These are phyloP conservation scores for Capricornis sumatraensis DNA, from an alignment of 2,113 vertebrate genomes.

Conservation along the genomic window DNA sequence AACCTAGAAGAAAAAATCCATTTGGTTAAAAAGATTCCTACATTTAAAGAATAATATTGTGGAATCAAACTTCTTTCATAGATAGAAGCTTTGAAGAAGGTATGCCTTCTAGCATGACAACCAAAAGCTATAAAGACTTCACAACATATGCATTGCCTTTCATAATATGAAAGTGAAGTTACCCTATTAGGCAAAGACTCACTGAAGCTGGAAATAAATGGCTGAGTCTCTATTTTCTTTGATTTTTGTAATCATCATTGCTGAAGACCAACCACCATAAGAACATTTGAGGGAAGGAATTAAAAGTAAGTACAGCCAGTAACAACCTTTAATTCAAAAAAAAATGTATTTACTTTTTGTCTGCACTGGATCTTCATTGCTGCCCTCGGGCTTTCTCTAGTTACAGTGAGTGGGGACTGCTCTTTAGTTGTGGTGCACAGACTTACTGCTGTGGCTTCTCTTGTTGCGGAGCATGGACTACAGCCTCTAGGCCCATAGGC, in stretches of 20 bases:
- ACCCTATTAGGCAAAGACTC: not conserved
- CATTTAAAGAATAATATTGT: not conserved
- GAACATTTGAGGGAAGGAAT: not conserved
- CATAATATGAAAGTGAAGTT: not conserved
- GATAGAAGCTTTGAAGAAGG: not conserved
- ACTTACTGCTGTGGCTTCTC: not conserved
- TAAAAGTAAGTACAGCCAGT: not conserved
- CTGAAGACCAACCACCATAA: not conserved
- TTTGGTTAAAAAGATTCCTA: not conserved
- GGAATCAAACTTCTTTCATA: not conserved
- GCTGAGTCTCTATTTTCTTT: not conserved
- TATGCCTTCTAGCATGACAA: not conserved
- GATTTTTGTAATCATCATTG: slow-evolving; percentile 1
- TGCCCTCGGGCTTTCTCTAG: not conserved
- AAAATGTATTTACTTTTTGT: not conserved
- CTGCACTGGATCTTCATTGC: not conserved
- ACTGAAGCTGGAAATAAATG: not conserved
- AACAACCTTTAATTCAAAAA: not conserved
- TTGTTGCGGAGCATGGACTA: not conserved
- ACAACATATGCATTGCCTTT: not conserved
- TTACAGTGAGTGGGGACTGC: not conserved
- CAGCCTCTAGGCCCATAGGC: not conserved
- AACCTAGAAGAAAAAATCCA: not conserved
- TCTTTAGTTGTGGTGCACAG: not conserved
- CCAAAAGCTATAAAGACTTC: not conserved